phyloP scores from a whole-genome alignment of 2,888 invertebrate species.

The Nomada goodeniana region DNA sequence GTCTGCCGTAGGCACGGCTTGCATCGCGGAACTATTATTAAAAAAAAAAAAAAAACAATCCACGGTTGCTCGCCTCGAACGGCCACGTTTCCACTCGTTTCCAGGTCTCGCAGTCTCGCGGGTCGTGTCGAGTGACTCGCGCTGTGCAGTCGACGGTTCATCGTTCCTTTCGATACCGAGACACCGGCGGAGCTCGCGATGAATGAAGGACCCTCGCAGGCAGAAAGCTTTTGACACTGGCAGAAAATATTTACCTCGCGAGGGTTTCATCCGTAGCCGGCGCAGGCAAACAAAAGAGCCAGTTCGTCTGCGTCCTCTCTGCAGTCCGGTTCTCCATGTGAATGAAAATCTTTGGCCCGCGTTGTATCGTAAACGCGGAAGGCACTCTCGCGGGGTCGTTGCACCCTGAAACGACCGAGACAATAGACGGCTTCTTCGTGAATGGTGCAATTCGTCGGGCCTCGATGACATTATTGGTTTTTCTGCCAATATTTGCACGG shows the following conservation, averaged over 20 bases:
- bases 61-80: slow-evolving; percentile 11
- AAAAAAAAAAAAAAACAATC: slow-evolving; percentile 37
- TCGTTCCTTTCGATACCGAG: slow-evolving; percentile 39
- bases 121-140: slow-evolving; percentile 9
- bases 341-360: slow-evolving; percentile 56
- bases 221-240: slow-evolving; percentile 37
- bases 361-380: slow-evolving; percentile 58
- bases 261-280: slow-evolving; percentile 19
- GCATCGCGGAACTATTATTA: slow-evolving; percentile 28
- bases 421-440: slow-evolving; percentile 51
- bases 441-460: slow-evolving; percentile 62
- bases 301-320: neutral
- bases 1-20: neutral
- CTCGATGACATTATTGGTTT: slow-evolving; percentile 62
- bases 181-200: slow-evolving; percentile 5
- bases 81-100: slow-evolving; percentile 4
- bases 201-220: slow-evolving; percentile 46
- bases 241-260: slow-evolving; percentile 58
- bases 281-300: slow-evolving; percentile 30
- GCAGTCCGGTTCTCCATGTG: slow-evolving; percentile 12
- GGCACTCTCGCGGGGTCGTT: slow-evolving; percentile 47
- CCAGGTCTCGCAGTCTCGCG: neutral
- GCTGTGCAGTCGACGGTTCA: slow-evolving; percentile 45
- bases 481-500: slow-evolving; percentile 62
- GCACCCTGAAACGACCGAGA: slow-evolving; percentile 33